A percentile compares a stretch with the other conserved stretches of the same genome.
Conservation (phyloP, 1,140 invertebrate genomes). For the Drosophila pallidifrons region DNA sequence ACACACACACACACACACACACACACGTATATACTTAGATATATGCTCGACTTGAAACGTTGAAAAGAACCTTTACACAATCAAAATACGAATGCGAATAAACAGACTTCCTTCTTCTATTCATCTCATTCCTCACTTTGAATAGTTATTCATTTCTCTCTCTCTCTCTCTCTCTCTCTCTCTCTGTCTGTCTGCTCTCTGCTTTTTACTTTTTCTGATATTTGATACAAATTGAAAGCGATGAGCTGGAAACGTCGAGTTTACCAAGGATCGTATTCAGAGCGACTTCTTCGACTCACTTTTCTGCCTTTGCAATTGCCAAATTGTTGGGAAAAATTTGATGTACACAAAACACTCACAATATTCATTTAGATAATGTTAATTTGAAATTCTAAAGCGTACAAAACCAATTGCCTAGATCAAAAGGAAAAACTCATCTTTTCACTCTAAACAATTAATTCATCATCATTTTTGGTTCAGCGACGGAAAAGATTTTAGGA, state of each 20-base stretch:
- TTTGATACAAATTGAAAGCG: constrained; percentile 81
- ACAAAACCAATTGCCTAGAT: constrained; percentile 32
- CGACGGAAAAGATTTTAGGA: no score
- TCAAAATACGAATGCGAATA: not conserved
- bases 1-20: no score
- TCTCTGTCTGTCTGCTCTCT: not conserved
- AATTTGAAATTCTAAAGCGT: constrained; percentile 4
- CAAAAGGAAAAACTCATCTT: not conserved
- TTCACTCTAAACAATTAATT: not conserved
- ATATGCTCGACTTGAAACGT: no score
- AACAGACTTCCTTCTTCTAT: not conserved
- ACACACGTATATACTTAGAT: no score
- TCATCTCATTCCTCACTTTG: no score
- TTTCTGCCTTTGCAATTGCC: constrained; percentile 18
- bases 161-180: not conserved
- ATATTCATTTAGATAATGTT: constrained; percentile 7
- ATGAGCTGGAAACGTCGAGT: constrained; percentile 81
- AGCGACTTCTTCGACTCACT: not conserved
- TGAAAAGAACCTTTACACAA: not conserved
- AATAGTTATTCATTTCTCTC: no score
- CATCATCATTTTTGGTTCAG: no score
- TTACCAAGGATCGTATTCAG: constrained; percentile 15
- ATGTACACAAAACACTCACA: not conserved
- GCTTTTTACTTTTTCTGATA: constrained; percentile 31
- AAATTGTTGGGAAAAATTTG: constrained; percentile 18